Percentiles rank a stretch among this genome's conserved stretches.
Evolutionary conservation across 37 sponge, comb jelly and placozoan species (phyloP).

Genomic region (Oscarella lobularis): DNA sequence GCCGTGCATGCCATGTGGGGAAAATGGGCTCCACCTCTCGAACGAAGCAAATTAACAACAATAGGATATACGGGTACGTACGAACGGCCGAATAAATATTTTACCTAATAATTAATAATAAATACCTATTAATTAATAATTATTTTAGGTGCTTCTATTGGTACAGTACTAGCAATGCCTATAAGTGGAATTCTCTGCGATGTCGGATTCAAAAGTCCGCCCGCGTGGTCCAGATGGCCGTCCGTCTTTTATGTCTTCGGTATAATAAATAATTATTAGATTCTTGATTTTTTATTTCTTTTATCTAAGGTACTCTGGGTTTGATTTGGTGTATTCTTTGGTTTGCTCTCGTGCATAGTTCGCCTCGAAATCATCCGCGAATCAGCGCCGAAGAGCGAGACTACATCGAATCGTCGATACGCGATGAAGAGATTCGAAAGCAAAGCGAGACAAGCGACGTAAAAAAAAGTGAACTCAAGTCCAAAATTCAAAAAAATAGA

Average conservation of each 20-base stretch:
- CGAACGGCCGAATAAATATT: too few relatives aligned
- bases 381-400: slow-evolving; percentile 49
- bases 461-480: neutral
- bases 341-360: slow-evolving; percentile 46
- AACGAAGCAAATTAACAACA: slow-evolving; percentile 57
- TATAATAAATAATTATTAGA: slow-evolving; percentile 10
- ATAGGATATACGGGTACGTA: slow-evolving; percentile 59
- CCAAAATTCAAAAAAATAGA: too few relatives aligned
- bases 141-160: slow-evolving; percentile 45
- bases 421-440: neutral
- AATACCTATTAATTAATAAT: too few relatives aligned
- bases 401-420: slow-evolving; percentile 45
- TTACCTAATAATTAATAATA: too few relatives aligned
- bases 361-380: slow-evolving; percentile 51
- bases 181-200: slow-evolving; percentile 66
- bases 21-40: slow-evolving; percentile 83
- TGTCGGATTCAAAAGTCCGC: slow-evolving; percentile 42
- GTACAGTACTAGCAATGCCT: slow-evolving; percentile 72
- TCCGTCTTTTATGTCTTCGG: slow-evolving; percentile 92
- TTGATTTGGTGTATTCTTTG: slow-evolving; percentile 75
- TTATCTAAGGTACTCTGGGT: slow-evolving; percentile 49
- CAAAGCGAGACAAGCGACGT: neutral
- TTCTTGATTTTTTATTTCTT: neutral
- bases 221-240: slow-evolving; percentile 31
- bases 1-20: slow-evolving; percentile 83